Percentiles rank a stretch among this genome's conserved stretches.
Evolutionary conservation across 2,113 vertebrate genomes (phyloP).

Genomic region (Polypterus senegalus): DNA sequence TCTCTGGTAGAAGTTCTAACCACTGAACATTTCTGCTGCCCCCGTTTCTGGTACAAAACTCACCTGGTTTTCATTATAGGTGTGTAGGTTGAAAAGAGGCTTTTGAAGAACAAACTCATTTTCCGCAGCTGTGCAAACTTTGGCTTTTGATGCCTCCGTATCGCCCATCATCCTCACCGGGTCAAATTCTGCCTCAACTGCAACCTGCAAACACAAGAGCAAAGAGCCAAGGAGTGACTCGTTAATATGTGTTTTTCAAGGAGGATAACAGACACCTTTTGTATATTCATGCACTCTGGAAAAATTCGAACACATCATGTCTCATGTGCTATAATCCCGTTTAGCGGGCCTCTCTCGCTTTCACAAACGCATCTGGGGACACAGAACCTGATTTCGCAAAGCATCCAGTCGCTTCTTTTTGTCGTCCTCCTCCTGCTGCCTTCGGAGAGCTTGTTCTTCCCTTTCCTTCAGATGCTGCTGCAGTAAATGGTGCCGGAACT

Average conservation of each 20-base stretch:
- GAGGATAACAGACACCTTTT: neutral
- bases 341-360: no score
- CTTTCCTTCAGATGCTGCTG: conserved; percentile 41
- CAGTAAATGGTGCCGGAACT: conserved; percentile 51
- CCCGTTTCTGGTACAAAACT: neutral
- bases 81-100: conserved; percentile 72
- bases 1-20: no score
- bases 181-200: conserved; percentile 53
- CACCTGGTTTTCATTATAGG: conserved; percentile 79
- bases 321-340: no score
- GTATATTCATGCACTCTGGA: no score
- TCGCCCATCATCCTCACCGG: conserved; percentile 69
- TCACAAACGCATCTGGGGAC: neutral
- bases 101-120: conserved; percentile 60
- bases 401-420: conserved; percentile 49
- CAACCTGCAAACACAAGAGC: conserved; percentile 48
- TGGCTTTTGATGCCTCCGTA: conserved; percentile 66
- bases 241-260: conserved; percentile 15
- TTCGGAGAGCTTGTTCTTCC: conserved; percentile 39
- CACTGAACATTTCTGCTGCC: no score
- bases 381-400: conserved; percentile 67
- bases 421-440: conserved; percentile 39
- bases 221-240: neutral
- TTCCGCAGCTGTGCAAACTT: conserved; percentile 27
- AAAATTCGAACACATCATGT: no score